Evolutionary conservation across 2,888 invertebrate species (phyloP).

Genomic region (Molorchus minor): DNA sequence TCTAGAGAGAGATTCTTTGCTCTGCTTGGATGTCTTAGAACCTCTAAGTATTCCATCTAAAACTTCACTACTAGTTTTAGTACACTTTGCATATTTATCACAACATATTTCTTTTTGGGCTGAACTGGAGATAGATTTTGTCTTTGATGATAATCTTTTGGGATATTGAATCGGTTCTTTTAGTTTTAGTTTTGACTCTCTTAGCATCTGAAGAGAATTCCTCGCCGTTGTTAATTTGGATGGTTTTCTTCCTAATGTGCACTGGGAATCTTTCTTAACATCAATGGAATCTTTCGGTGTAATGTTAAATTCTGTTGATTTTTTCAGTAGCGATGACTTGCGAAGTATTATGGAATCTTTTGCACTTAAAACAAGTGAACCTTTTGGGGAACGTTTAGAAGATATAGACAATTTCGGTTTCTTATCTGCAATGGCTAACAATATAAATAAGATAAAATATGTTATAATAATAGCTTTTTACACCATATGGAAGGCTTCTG

Average conservation of each 20-base stretch:
- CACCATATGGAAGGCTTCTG: too few species aligned
- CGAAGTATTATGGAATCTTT: constrained; percentile 45
- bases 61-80: constrained; percentile 1
- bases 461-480: too few species aligned
- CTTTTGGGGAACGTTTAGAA: neutral
- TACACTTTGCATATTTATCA: constrained; percentile 20
- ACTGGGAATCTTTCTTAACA: constrained; percentile 23
- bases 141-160: constrained; percentile 11
- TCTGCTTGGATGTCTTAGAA: neutral
- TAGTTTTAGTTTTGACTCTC: constrained; percentile 37
- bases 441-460: too few species aligned
- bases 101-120: constrained; percentile 21
- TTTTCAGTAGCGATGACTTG: constrained; percentile 34
- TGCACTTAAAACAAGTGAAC: constrained; percentile 29
- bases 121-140: constrained; percentile 10
- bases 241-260: constrained; percentile 26
- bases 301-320: constrained; percentile 29
- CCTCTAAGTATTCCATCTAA: neutral
- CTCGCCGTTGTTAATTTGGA: constrained; percentile 40
- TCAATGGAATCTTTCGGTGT: constrained; percentile 41
- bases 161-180: constrained; percentile 20
- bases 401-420: too few species aligned
- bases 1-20: neutral
- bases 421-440: too few species aligned
- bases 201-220: constrained; percentile 44